These are phyloP conservation scores for Apocheima hispidaria DNA, from an alignment of 2,888 invertebrate genomes.

Conservation along the genomic window DNA sequence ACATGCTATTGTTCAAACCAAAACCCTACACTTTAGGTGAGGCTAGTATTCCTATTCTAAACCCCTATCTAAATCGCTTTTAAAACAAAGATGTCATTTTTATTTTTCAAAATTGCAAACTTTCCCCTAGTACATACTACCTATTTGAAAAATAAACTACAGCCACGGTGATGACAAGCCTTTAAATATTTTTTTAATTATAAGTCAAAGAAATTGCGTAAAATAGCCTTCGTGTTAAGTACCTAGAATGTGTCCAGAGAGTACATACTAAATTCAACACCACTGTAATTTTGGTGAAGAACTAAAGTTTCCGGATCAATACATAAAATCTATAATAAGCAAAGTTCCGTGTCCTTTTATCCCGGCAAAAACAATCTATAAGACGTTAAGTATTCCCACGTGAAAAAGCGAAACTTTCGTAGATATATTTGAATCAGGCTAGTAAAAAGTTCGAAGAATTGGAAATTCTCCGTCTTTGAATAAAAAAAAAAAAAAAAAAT, in stretches of 20 bases:
- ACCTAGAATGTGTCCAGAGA: neutral
- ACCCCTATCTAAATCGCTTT: too few relatives aligned
- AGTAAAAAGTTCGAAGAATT: neutral
- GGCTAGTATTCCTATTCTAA: too few relatives aligned
- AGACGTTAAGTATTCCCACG: slow-evolving; percentile 4
- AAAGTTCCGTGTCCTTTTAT: neutral
- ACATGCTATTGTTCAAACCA: too few relatives aligned
- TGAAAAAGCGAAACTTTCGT: slow-evolving; percentile 3
- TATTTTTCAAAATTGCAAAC: too few relatives aligned
- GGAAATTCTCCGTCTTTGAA: neutral
- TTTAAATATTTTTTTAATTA: too few relatives aligned
- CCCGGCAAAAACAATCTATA: neutral
- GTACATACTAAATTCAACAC: neutral
- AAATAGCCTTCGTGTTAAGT: neutral
- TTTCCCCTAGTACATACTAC: too few relatives aligned
- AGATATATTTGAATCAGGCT: neutral
- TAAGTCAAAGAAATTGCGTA: too few relatives aligned
- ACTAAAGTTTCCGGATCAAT: neutral
- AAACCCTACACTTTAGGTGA: too few relatives aligned
- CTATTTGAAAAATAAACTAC: too few relatives aligned
- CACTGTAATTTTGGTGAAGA: neutral
- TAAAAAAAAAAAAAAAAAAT: neutral
- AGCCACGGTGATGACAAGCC: too few relatives aligned
- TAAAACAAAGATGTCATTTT: too few relatives aligned
- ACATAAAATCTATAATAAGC: neutral